Conservation (phyloP, 2,113 vertebrate species). For the Crotalus tigris region DNA sequence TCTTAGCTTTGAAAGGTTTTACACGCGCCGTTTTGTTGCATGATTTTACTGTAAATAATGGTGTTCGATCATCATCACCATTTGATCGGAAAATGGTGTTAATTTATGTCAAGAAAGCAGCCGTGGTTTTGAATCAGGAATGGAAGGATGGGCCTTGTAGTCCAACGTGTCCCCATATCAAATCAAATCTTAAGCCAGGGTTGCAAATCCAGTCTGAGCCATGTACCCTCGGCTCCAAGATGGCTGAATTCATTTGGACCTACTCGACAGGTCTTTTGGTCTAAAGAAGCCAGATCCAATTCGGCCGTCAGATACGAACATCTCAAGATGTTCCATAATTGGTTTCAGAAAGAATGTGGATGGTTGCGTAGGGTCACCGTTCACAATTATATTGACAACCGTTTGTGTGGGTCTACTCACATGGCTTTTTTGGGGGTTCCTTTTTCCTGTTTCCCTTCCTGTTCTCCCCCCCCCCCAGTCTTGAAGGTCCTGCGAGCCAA, state of each 20-base stretch:
- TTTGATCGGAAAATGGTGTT: not conserved
- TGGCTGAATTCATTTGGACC: not conserved
- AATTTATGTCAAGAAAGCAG: not conserved
- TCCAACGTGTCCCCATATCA: not conserved
- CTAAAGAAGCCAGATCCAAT: not conserved
- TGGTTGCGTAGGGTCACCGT: not conserved
- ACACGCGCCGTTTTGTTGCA: too few species aligned
- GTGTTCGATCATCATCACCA: too few species aligned
- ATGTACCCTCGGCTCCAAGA: not conserved
- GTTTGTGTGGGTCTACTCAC: not conserved
- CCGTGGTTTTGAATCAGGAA: not conserved
- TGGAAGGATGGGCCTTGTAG: not conserved
- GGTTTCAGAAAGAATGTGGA: not conserved
- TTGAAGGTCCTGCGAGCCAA: slow-evolving; percentile 77
- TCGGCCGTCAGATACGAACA: not conserved
- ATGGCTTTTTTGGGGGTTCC: not conserved
- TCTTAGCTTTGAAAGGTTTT: too few species aligned
- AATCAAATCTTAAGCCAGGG: not conserved
- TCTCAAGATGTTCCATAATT: not conserved
- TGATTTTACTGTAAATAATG: too few species aligned
- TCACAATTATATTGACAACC: not conserved
- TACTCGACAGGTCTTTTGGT: not conserved
- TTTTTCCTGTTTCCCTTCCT: not conserved
- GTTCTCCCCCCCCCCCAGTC: slow-evolving; percentile 59
- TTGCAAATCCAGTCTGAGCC: not conserved